phyloP scores from a whole-genome alignment of 2,797 vertebrate species.

The Acanthurus leucopareius region DNA sequence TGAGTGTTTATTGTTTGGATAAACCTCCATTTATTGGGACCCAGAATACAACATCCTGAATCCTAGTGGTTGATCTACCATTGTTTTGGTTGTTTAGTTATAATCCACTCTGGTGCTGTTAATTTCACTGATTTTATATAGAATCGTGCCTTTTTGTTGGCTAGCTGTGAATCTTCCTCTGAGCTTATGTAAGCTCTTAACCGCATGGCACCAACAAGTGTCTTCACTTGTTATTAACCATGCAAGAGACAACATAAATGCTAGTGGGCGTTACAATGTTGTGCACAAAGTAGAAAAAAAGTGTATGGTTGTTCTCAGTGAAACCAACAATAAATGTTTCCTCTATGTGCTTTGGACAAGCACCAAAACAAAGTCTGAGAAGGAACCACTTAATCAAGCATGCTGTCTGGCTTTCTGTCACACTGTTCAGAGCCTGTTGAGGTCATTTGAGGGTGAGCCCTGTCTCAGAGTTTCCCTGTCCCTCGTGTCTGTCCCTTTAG shows the following conservation, averaged over 20 bases:
- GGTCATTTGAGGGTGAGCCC: slow-evolving; percentile 51
- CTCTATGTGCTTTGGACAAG: slow-evolving; percentile 55
- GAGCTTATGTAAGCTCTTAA: slow-evolving; percentile 18
- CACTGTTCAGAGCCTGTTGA: slow-evolving; percentile 29
- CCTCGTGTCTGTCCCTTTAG: slow-evolving; percentile 71
- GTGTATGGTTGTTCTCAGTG: background rate
- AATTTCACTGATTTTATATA: background rate
- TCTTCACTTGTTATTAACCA: slow-evolving; percentile 16
- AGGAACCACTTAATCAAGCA: slow-evolving; percentile 49
- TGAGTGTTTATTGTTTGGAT: background rate
- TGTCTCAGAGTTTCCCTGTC: slow-evolving; percentile 71
- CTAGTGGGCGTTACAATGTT: background rate
- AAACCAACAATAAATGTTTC: slow-evolving; percentile 26
- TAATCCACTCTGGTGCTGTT: background rate
- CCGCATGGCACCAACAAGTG: slow-evolving; percentile 4
- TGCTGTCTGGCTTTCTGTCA: slow-evolving; percentile 52
- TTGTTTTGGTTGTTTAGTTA: background rate
- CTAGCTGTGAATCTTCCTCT: background rate
- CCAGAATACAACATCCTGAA: too few relatives aligned
- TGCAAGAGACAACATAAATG: background rate
- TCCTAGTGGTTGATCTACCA: background rate
- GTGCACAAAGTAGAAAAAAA: background rate
- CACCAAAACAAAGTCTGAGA: slow-evolving; percentile 76
- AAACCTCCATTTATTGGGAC: background rate
- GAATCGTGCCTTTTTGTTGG: background rate